These are phyloP conservation scores for Cricetomys ansorgei DNA, from an alignment of 2,113 vertebrate species.

Conservation along the genomic window DNA sequence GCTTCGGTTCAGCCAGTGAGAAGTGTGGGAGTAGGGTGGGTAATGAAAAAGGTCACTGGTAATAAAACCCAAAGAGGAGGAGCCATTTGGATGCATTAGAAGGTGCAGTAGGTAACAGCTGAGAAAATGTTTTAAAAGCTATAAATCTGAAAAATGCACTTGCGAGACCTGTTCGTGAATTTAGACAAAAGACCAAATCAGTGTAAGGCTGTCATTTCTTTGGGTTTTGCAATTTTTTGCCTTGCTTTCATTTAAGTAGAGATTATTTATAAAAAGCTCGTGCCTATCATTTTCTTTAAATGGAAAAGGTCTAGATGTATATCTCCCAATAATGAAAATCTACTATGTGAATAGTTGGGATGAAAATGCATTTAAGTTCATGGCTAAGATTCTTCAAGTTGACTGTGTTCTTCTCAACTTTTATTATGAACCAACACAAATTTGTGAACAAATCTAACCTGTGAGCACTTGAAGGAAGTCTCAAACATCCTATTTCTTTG, in stretches of 20 bases:
- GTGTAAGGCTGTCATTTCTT: neutral
- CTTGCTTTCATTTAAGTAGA: slow-evolving; percentile 34
- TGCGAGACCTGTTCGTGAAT: neutral
- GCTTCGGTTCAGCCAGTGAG: neutral
- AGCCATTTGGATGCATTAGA: neutral
- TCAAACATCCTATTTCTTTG: neutral
- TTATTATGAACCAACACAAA: neutral
- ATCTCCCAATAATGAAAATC: neutral
- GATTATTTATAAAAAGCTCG: slow-evolving; percentile 1
- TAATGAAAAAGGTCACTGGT: neutral
- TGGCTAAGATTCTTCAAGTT: neutral
- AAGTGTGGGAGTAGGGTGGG: no score
- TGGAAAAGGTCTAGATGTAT: neutral
- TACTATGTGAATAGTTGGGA: slow-evolving; percentile 6
- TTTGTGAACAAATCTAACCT: neutral
- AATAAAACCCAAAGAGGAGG: neutral
- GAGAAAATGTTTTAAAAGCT: neutral
- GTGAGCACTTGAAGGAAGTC: neutral
- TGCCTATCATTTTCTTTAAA: slow-evolving; percentile 23
- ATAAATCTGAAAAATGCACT: neutral
- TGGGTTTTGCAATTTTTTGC: neutral
- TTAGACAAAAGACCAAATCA: slow-evolving; percentile 18
- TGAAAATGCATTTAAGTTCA: neutral
- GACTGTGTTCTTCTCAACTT: neutral
- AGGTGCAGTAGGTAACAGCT: neutral